A percentile compares a stretch with the other conserved stretches of the same genome.
Evolutionary conservation across 2,113 vertebrate species (phyloP).

Genomic region (Clarias magur): DNA sequence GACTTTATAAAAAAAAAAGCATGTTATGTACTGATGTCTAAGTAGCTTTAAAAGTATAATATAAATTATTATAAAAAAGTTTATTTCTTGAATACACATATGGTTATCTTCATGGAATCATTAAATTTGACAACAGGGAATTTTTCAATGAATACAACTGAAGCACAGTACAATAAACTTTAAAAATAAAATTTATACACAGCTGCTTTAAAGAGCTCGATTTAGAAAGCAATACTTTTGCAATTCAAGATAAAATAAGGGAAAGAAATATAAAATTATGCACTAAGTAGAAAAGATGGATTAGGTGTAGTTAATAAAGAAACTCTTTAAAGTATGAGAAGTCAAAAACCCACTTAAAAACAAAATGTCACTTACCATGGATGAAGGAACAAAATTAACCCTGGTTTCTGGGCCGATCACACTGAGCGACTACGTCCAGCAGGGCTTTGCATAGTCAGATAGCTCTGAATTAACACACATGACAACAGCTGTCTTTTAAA

Average conservation of each 20-base stretch:
- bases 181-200: background rate
- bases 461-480: slow-evolving; percentile 74
- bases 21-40: background rate
- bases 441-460: slow-evolving; percentile 65
- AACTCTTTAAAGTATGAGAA: background rate
- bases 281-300: background rate
- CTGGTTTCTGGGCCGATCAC: slow-evolving; percentile 61
- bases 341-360: slow-evolving; percentile 38
- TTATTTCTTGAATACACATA: background rate
- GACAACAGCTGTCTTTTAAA: slow-evolving; percentile 81
- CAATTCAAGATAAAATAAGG: background rate
- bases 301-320: background rate
- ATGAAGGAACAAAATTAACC: slow-evolving; percentile 53
- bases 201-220: background rate
- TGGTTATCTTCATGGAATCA: background rate
- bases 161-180: background rate
- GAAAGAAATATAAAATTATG: background rate
- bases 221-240: background rate
- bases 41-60: background rate
- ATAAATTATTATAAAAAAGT: background rate
- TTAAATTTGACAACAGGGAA: background rate
- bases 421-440: slow-evolving; percentile 66
- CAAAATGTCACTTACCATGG: slow-evolving; percentile 69
- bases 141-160: background rate
- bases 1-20: background rate